Conservation (phyloP, 2,888 invertebrate species). For the Pachydiplax longipennis region DNA sequence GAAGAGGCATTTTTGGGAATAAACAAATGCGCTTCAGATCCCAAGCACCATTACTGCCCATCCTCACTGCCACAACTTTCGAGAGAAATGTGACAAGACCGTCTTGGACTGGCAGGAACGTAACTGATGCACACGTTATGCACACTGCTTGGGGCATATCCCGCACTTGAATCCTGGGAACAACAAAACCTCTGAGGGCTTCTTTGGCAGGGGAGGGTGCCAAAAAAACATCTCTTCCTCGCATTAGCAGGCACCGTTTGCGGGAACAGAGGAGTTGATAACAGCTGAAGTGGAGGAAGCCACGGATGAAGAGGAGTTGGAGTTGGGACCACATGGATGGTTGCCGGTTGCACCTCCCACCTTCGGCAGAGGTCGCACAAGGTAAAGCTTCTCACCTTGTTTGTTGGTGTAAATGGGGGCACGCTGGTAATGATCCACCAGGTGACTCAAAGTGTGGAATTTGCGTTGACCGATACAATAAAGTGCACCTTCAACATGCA, state of each 20-base stretch:
- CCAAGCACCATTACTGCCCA: conserved; percentile 2
- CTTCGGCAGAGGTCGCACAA: conserved; percentile 91
- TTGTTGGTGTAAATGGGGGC: conserved; percentile 99
- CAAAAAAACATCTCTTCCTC: not conserved
- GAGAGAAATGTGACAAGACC: not conserved
- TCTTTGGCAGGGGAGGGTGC: conserved; percentile 21
- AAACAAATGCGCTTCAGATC: not conserved
- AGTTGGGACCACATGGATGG: conserved; percentile 22
- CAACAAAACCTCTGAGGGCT: not conserved
- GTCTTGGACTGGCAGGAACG: conserved; percentile 5
- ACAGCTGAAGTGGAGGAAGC: conserved; percentile 41
- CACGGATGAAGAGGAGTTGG: conserved; percentile 28
- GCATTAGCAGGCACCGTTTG: conserved; percentile 40
- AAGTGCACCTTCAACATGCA: conserved; percentile 90
- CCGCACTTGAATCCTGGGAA: conserved; percentile 21
- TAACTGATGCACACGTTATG: not conserved
- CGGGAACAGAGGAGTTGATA: conserved; percentile 39
- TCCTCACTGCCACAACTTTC: conserved; percentile 16
- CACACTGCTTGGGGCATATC: not conserved
- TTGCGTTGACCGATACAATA: conserved; percentile 98
- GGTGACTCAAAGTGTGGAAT: conserved; percentile 93
- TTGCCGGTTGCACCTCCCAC: conserved; percentile 2
- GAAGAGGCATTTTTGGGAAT: not conserved
- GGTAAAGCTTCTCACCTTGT: conserved; percentile 96
- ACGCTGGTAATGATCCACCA: conserved; percentile 98